Base-by-base conservation (phyloP, 2,113 vertebrate species). In the Sander vitreus region DNA sequence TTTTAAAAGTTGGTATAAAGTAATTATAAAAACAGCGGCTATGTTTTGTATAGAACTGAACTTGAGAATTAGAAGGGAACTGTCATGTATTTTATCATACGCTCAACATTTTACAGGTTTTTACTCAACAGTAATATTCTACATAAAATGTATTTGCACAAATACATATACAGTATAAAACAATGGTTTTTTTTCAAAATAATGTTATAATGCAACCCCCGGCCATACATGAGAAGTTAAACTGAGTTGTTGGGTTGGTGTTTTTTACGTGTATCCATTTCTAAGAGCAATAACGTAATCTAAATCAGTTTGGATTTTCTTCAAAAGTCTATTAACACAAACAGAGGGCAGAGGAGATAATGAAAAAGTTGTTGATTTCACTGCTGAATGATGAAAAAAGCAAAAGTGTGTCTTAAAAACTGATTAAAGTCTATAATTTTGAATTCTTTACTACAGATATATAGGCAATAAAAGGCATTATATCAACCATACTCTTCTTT, bases 281-380 rank as follows among this genome's bases (percentile, higher is more conserved):
- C 62, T 89, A 80, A 84, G 65, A 81, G 76, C 76, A 95, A 94
- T 95, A 94, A 94, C 94, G 81, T 87, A 59, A 85, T 86, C 92
- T 92, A 91, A 93, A 83, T 68, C 23, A 47, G 11, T 58, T 68
- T 33, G 30, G 12, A 2, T 30, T 76, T 39, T 78, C 15, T 18
- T 65, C 15, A 75, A 18, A 2, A 8, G 25, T 54, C 15, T 39
- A 48, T 69, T 16, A 39, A 70, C 11, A n/a, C n/a, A n/a, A n/a
- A 36, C 33, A 23, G 19, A 39, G 7, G 36, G 10, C 36, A 39
- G 36, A 39, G 10, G 21, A 66, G 11, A 51, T 51, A 16, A 51
- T 16, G 30, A 27, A 21, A 58, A 4, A 62, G 30, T 19, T 18
- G 12, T 21, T 51, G 4, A 30, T 57, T 3, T 50, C 9, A 4